Conservation (phyloP, 2,113 vertebrate genomes). For the Pseudopodoces humilis region DNA sequence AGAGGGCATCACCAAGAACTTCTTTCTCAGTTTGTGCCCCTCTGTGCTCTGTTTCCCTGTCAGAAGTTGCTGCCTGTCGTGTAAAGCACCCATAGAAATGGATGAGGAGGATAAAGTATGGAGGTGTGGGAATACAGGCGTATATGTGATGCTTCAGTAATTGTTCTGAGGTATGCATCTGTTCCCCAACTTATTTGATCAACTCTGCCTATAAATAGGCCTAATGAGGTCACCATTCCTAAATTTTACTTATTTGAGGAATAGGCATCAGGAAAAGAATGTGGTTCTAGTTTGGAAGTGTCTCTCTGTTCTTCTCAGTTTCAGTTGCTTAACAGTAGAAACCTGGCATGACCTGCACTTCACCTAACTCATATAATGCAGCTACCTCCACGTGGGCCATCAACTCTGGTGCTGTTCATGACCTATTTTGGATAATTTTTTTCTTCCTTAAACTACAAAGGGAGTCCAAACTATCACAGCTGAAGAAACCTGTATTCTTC, state of each 20-base stretch:
- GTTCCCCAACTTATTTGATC: neutral
- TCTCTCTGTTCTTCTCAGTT: neutral
- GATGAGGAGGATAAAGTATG: neutral
- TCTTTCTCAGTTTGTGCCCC: neutral
- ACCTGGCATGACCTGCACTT: neutral
- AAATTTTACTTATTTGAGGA: neutral
- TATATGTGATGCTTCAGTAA: neutral
- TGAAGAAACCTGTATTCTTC: neutral
- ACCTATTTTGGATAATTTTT: neutral
- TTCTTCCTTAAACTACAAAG: neutral
- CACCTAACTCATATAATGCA: neutral
- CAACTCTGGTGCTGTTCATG: neutral
- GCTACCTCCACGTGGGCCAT: neutral
- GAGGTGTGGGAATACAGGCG: neutral
- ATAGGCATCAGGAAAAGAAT: neutral
- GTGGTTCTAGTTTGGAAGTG: neutral
- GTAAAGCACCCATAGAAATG: neutral
- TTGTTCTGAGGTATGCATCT: neutral
- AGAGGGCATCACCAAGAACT: neutral
- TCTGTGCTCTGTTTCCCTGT: neutral
- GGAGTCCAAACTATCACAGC: neutral
- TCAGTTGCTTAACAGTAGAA: neutral
- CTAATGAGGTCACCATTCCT: neutral
- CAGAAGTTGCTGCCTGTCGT: neutral
- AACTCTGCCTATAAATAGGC: neutral